These are phyloP conservation scores for Cryptus viduatorius DNA, from an alignment of 2,888 invertebrate genomes.

Conservation along the genomic window DNA sequence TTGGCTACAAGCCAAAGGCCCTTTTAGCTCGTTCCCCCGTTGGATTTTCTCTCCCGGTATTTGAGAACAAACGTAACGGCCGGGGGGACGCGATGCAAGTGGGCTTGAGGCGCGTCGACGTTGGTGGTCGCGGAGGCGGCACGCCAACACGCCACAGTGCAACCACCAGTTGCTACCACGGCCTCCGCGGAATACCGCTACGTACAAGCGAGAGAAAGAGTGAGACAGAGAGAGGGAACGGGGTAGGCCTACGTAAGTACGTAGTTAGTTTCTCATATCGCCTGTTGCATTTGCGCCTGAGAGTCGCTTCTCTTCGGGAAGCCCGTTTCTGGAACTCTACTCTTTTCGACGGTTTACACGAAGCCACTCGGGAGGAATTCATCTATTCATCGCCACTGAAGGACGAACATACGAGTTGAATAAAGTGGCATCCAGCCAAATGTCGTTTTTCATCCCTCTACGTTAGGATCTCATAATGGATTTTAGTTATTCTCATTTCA, in stretches of 20 bases:
- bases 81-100: conserved; percentile 78
- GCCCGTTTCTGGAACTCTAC: conserved; percentile 69
- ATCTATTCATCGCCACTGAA: conserved; percentile 26
- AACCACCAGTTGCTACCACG: conserved; percentile 85
- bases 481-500: conserved; percentile 29
- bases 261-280: conserved; percentile 81
- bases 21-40: conserved; percentile 76
- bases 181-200: conserved; percentile 60
- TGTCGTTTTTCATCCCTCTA: conserved; percentile 11
- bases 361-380: conserved; percentile 27
- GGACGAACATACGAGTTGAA: conserved; percentile 28
- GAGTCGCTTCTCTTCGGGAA: conserved; percentile 74
- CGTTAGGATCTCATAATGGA: conserved; percentile 7
- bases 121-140: conserved; percentile 69
- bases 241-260: conserved; percentile 83
- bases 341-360: conserved; percentile 66
- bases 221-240: conserved; percentile 54
- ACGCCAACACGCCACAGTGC: conserved; percentile 78
- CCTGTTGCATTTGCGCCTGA: conserved; percentile 82
- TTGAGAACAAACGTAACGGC: conserved; percentile 83
- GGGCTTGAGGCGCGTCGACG: conserved; percentile 73
- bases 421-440: conserved; percentile 45
- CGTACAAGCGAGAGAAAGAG: conserved; percentile 67
- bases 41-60: conserved; percentile 82
- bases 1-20: conserved; percentile 82